Conservation (phyloP, 2,113 vertebrate species). For the Pterocles gutturalis region DNA sequence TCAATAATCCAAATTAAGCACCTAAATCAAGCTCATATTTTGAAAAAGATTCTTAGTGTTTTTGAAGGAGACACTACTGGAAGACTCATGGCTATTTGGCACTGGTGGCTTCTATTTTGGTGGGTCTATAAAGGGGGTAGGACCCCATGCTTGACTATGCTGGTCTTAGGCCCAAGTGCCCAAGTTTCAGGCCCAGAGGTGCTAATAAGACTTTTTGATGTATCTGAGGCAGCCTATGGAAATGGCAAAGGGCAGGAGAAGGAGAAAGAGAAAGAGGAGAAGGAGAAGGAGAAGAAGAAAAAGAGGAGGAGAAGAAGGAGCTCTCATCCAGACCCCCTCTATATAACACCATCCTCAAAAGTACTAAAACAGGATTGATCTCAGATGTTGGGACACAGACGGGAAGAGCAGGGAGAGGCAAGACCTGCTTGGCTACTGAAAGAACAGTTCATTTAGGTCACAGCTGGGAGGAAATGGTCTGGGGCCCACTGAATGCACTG, state of each 20-base stretch:
- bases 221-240: not conserved
- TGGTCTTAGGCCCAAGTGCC: not conserved
- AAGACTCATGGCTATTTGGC: not conserved
- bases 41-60: not conserved
- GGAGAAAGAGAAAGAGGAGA: accelerated
- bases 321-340: not conserved
- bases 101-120: not conserved
- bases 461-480: not conserved
- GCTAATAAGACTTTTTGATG: not conserved
- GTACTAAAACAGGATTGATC: not conserved
- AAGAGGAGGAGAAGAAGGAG: not conserved
- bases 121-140: not conserved
- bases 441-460: not conserved
- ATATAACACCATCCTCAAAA: not conserved
- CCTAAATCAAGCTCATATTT: not conserved
- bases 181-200: not conserved
- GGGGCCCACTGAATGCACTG: not conserved
- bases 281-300: not conserved
- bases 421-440: not conserved
- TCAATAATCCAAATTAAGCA: not conserved
- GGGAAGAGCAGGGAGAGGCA: not conserved
- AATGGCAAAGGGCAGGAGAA: not conserved
- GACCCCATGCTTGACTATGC: not conserved
- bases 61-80: not conserved
- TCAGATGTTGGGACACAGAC: not conserved